Percentiles rank a stretch among this genome's conserved stretches.
phyloP scores from a whole-genome alignment of 2,797 vertebrate species.

The Chelmon rostratus region DNA sequence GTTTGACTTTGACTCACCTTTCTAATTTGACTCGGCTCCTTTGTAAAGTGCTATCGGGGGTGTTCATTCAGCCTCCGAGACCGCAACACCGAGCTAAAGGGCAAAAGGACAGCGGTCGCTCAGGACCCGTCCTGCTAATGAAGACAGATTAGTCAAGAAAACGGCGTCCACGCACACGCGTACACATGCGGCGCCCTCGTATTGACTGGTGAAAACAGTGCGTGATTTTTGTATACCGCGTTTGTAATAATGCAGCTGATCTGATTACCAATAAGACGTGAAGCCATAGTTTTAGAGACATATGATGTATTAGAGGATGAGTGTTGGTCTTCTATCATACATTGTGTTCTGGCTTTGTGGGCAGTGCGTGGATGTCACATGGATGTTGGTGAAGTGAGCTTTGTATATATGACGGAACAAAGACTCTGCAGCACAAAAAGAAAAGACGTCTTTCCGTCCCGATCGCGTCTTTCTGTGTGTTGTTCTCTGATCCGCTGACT shows the following conservation, averaged over 20 bases:
- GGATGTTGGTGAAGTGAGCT: neutral
- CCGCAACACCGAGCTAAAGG: constrained; percentile 44
- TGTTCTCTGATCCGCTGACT: neutral
- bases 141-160: constrained; percentile 64
- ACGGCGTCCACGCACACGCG: constrained; percentile 12
- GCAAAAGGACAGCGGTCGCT: constrained; percentile 64
- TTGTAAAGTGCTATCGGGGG: constrained; percentile 49
- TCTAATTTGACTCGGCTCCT: constrained; percentile 47
- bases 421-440: neutral
- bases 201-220: constrained; percentile 13
- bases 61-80: constrained; percentile 56
- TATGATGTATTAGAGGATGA: neutral
- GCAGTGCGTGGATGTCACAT: neutral
- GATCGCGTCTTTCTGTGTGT: neutral
- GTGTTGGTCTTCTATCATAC: neutral
- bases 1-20: constrained; percentile 71
- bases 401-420: no score
- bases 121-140: constrained; percentile 63
- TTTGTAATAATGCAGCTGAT: neutral
- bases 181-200: neutral
- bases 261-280: neutral
- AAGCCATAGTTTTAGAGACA: neutral
- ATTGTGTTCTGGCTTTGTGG: neutral
- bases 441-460: neutral
- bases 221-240: neutral